Evolutionary conservation across 2,113 vertebrate species (phyloP), one percentile per base, ranked within the genome.

Genomic region (Lepidothrix coronata): DNA sequence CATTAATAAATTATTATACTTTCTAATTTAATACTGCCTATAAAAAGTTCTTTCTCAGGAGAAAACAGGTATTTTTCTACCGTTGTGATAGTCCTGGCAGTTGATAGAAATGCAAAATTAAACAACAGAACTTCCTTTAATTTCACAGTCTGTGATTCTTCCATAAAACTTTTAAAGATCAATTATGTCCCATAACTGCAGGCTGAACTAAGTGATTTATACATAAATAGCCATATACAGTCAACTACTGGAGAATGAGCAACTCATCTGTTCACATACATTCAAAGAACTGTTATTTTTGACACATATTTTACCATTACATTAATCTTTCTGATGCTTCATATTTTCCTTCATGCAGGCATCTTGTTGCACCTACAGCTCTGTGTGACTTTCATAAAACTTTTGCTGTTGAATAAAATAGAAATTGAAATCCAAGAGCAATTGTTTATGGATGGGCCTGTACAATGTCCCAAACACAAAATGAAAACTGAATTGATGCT

Each of bases 81-180:
- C 74, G 33, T 41, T 87, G 66, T 61, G 54, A 68, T 85, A 85
- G 83, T 92, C 39, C 63, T 93, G 70, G 66, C 25, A 78, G 49
- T 66, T 96, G 93, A 96, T 88, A 81, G 90, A 97, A 98, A 98
- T 93, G 79, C 88, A 96, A 97, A 98, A 85, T 96, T 95, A 95
- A 97, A 97, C 88, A 97, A 96, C 59, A 95, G 79, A 97, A 88
- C 43, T 7, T 49, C 75, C 94, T 98, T 97, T 97, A 97, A 98
- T 98, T 98, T 98, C 97, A 98, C 97, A 98, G 96, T 95, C 93
- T 95, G 89, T 97, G 95, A 97, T 95, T 98, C 89, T 96, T 96
- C 97, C 97, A 97, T 97, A 96, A 98, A 98, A 98, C 75, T 97
- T 98, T 97, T 97, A 97, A 98, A 97, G 94, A 98, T 92, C 98